These are phyloP conservation scores for Papilio polyxenes DNA, from an alignment of 1,140 invertebrate species.

Conservation along the genomic window DNA sequence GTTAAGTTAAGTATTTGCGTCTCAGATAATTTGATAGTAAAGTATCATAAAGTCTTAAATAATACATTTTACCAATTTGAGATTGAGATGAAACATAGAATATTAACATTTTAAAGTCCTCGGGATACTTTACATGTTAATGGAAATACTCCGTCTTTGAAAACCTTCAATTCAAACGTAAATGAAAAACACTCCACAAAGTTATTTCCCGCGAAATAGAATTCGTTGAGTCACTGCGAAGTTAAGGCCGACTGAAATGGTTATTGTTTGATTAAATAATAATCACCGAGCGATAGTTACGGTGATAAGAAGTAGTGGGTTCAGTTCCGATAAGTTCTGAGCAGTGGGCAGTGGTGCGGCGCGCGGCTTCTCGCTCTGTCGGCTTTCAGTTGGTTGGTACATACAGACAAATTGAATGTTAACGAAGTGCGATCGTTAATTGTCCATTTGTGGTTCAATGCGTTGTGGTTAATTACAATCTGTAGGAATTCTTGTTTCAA, in stretches of 20 bases:
- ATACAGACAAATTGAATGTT: not conserved
- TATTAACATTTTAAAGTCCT: too few relatives aligned
- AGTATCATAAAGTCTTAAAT: too few relatives aligned
- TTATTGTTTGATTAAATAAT: conserved; percentile 28
- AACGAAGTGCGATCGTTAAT: conserved; percentile 1
- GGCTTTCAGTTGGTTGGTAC: not conserved
- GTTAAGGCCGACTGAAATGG: not conserved
- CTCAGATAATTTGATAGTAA: too few relatives aligned
- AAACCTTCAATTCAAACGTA: not conserved
- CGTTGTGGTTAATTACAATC: conserved; percentile 16
- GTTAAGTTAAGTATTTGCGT: too few relatives aligned
- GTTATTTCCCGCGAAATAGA: not conserved
- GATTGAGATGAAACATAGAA: too few relatives aligned
- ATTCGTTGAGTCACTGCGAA: not conserved
- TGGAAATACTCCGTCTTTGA: not conserved
- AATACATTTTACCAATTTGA: too few relatives aligned
- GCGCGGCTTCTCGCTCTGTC: not conserved
- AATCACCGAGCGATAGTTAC: not conserved
- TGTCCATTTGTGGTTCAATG: conserved; percentile 3
- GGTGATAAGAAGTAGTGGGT: not conserved
- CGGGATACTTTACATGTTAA: too few relatives aligned
- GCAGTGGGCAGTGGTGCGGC: not conserved
- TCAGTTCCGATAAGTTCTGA: not conserved
- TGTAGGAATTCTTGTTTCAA: not conserved
- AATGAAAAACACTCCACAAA: not conserved